Percentiles rank a stretch among this genome's conserved stretches.
phyloP scores from a whole-genome alignment of 2,888 invertebrate genomes.

The Coleophora flavipennella region DNA sequence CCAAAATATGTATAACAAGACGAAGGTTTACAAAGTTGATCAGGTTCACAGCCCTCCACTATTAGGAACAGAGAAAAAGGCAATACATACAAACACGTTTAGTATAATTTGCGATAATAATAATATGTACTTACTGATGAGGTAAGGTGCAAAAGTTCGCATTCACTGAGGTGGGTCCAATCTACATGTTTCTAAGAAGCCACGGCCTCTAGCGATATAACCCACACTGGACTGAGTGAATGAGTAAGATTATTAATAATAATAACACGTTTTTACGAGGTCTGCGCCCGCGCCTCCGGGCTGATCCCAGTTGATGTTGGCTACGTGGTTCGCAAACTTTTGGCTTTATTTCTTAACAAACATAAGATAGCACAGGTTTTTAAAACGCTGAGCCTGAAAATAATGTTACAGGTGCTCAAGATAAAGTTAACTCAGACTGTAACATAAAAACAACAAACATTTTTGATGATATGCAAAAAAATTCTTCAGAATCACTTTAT shows the following conservation, averaged over 20 bases:
- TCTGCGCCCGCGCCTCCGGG: constrained; percentile 58
- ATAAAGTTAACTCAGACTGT: no score
- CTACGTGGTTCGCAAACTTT: constrained; percentile 32
- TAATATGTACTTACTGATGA: constrained; percentile 3
- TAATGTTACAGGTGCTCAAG: no score
- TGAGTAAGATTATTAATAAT: constrained; percentile 63
- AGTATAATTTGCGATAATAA: constrained; percentile 3
- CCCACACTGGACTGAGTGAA: constrained; percentile 28
- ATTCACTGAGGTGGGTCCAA: constrained; percentile 24
- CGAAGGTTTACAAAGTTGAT: no score
- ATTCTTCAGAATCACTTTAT: no score
- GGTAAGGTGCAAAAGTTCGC: constrained; percentile 7
- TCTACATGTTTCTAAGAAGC: constrained; percentile 26
- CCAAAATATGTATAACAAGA: no score
- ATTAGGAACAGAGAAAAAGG: background rate
- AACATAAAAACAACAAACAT: no score
- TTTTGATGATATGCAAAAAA: no score
- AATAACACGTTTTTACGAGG: constrained; percentile 60
- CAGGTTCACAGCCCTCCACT: background rate
- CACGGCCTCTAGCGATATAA: constrained; percentile 21
- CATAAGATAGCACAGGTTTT: no score
- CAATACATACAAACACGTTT: background rate
- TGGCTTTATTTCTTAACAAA: constrained; percentile 12
- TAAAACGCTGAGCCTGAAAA: no score
- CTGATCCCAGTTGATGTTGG: constrained; percentile 32